Percentiles rank a stretch among this genome's conserved stretches.
These are phyloP conservation scores for Noctuana brunneofusca DNA, from an alignment of 2,888 invertebrate species.

Conservation along the genomic window DNA sequence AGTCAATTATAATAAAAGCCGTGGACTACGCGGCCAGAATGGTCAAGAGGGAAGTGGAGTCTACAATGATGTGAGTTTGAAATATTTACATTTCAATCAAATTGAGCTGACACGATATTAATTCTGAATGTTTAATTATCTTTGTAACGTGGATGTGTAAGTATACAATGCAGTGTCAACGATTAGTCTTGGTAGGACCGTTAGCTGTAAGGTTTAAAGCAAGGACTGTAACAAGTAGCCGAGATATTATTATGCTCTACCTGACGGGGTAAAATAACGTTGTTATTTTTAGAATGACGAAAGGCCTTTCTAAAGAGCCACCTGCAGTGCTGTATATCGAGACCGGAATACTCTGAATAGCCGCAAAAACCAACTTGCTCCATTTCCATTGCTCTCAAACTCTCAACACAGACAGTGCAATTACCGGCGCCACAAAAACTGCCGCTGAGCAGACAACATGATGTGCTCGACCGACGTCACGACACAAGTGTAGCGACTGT, in stretches of 20 bases:
- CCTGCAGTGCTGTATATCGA: background rate
- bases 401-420: conserved; percentile 16
- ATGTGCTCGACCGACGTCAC: conserved; percentile 12
- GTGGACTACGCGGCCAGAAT: background rate
- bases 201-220: too few relatives aligned
- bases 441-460: conserved; percentile 16
- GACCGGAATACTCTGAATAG: background rate
- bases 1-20: conserved; percentile 36
- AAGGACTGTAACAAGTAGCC: too few relatives aligned
- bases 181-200: too few relatives aligned
- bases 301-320: too few relatives aligned
- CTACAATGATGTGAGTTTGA: background rate
- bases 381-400: conserved; percentile 7
- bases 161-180: too few relatives aligned
- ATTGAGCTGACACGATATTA: too few relatives aligned
- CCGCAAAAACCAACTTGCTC: conserved; percentile 17
- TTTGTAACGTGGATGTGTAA: too few relatives aligned
- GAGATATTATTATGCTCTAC: too few relatives aligned
- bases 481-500: conserved; percentile 14
- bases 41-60: background rate
- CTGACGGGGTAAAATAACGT: too few relatives aligned
- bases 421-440: conserved; percentile 27
- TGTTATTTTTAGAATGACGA: too few relatives aligned
- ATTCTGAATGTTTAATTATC: too few relatives aligned
- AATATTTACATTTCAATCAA: background rate